These are phyloP conservation scores for Oxyruncus cristatus DNA, from an alignment of 2,113 vertebrate genomes.

Conservation along the genomic window DNA sequence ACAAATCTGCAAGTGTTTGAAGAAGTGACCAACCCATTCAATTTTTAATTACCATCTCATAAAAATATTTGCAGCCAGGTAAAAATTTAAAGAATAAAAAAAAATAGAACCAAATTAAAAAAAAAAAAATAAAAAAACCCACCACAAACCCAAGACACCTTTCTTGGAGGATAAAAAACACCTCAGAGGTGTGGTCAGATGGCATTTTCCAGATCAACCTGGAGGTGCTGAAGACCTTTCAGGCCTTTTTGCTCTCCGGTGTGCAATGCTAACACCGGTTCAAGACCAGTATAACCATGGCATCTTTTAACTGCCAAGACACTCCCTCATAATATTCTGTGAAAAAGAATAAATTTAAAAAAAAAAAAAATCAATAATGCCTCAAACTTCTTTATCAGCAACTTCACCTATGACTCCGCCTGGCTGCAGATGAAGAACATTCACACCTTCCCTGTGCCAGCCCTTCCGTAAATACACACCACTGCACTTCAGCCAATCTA, in stretches of 20 bases:
- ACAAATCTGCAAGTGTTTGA: neutral
- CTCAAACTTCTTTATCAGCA: neutral
- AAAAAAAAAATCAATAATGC: neutral
- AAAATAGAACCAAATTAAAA: too few relatives aligned
- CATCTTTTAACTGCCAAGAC: neutral
- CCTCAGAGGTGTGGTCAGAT: neutral
- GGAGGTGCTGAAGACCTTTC: neutral
- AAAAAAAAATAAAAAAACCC: neutral
- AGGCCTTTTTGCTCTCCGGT: neutral
- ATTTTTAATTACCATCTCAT: neutral
- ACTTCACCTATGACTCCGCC: neutral
- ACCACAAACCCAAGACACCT: neutral
- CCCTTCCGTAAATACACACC: neutral
- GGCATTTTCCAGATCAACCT: neutral
- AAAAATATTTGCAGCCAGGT: neutral
- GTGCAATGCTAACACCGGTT: neutral
- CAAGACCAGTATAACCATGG: neutral
- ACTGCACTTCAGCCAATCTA: neutral
- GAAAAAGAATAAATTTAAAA: accelerated
- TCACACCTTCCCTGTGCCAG: neutral
- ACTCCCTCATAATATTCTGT: neutral
- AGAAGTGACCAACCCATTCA: neutral
- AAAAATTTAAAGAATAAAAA: neutral
- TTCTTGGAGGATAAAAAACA: neutral
- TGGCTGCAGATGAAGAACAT: neutral